Evolutionary conservation across 64 coral and sea anemone species (phyloP).

Genomic region (Dendronephthya gigantea): DNA sequence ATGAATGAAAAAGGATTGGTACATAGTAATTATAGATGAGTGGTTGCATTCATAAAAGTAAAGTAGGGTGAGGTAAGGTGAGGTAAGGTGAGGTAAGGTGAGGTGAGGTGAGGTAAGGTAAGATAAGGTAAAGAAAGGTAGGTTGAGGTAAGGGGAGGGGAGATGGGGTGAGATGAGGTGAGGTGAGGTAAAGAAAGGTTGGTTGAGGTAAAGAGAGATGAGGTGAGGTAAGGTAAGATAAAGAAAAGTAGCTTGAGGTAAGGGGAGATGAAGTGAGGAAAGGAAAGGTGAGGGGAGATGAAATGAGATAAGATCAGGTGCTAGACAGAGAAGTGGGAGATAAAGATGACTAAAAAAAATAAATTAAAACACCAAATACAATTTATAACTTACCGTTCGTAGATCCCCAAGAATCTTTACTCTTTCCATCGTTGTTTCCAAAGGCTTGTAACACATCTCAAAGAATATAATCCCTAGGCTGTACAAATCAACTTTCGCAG

Average conservation of each 20-base stretch:
- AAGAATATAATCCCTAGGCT: constrained; percentile 98
- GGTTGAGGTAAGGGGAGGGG: too few species aligned
- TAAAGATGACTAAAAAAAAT: too few species aligned
- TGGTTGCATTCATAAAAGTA: not conserved
- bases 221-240: too few species aligned
- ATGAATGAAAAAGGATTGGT: not conserved
- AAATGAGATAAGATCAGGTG: too few species aligned
- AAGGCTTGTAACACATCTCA: constrained; percentile 83
- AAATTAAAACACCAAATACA: too few species aligned
- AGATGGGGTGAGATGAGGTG: not conserved
- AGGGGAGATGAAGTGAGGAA: too few species aligned
- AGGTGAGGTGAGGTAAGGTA: not conserved
- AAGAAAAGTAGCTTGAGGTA: too few species aligned
- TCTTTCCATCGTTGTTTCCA: constrained; percentile 81
- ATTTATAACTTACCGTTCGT: constrained; percentile 49
- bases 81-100: not conserved
- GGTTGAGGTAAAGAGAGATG: too few species aligned
- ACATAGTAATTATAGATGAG: too few species aligned
- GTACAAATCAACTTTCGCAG: constrained; percentile 84
- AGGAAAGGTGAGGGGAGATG: too few species aligned
- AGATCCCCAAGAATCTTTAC: constrained; percentile 54
- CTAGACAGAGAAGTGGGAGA: too few species aligned
- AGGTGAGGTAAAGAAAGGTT: too few species aligned
- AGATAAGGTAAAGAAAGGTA: not conserved
- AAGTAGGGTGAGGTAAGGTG: not conserved